Evolutionary conservation across 2,888 invertebrate genomes (phyloP).

Genomic region (Lordiphosa fenestrarum): DNA sequence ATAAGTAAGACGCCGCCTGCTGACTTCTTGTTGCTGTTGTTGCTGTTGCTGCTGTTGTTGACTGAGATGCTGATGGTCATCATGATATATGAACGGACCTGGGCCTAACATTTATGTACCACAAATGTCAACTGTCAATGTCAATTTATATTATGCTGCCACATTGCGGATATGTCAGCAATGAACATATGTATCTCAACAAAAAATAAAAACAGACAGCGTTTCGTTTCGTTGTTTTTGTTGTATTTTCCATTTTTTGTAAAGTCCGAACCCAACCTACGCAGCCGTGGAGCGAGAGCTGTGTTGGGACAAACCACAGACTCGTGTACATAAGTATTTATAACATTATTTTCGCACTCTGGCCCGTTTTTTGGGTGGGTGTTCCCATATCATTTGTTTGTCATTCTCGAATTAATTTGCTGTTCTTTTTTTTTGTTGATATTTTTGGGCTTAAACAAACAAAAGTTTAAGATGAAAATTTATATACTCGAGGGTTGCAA

Average conservation of each 20-base stretch:
- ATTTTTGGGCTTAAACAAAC: constrained; percentile 66
- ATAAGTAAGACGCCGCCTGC: constrained; percentile 71
- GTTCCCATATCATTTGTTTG: constrained; percentile 52
- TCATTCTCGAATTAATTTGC: constrained; percentile 62
- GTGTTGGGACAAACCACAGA: constrained; percentile 20
- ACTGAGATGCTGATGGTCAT: constrained; percentile 49
- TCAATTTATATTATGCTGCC: constrained; percentile 73
- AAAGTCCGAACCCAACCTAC: constrained; percentile 34
- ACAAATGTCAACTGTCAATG: constrained; percentile 74
- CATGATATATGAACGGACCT: constrained; percentile 54
- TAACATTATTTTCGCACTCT: constrained; percentile 70
- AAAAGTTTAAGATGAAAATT: constrained; percentile 52
- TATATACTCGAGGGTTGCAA: constrained; percentile 17
- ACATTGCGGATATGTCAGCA: constrained; percentile 75
- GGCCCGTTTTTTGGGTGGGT: constrained; percentile 13
- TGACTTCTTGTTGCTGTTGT: constrained; percentile 46
- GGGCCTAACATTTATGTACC: constrained; percentile 75
- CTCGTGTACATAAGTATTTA: constrained; percentile 59
- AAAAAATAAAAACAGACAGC: constrained; percentile 35
- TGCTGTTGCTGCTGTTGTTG: constrained; percentile 35
- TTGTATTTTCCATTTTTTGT: constrained; percentile 13
- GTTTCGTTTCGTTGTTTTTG: constrained; percentile 14
- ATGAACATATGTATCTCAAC: constrained; percentile 68
- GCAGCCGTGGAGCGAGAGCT: constrained; percentile 23
- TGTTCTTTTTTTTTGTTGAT: too few species aligned